phyloP scores from a whole-genome alignment of 2,888 invertebrate species.

The Bellardia bayeri region DNA sequence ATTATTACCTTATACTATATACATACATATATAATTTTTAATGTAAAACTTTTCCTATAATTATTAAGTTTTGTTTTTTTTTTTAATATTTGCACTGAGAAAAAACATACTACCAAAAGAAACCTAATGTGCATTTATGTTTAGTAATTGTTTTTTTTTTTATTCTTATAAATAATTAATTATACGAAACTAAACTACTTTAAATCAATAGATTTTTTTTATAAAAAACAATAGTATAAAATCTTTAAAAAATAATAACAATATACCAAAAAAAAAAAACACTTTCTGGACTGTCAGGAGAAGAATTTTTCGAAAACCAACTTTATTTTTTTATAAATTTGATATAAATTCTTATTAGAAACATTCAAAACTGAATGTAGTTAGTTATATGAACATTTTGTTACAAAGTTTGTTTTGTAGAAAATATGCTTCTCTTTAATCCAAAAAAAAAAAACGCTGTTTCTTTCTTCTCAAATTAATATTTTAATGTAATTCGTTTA shows the following conservation, averaged over 20 bases:
- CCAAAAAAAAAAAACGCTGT: too few species aligned
- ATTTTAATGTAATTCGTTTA: too few species aligned
- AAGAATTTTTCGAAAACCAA: conserved; percentile 25
- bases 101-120: conserved; percentile 61
- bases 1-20: conserved; percentile 6
- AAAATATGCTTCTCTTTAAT: too few species aligned
- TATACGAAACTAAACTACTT: conserved; percentile 42
- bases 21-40: conserved; percentile 25
- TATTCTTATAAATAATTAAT: conserved; percentile 45
- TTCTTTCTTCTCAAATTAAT: too few species aligned
- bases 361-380: too few species aligned
- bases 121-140: conserved; percentile 68
- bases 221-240: conserved; percentile 55
- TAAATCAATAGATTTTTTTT: conserved; percentile 38
- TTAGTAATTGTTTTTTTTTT: conserved; percentile 57
- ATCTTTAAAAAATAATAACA: conserved; percentile 42
- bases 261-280: conserved; percentile 54
- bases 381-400: too few species aligned
- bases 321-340: too few species aligned
- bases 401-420: too few species aligned
- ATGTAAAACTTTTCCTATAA: conserved; percentile 57
- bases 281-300: conserved; percentile 44
- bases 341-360: too few species aligned
- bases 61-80: conserved; percentile 43
- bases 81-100: conserved; percentile 56